phyloP scores from a whole-genome alignment of 64 coral and sea anemone species.

The Stichodactyla helianthus region DNA sequence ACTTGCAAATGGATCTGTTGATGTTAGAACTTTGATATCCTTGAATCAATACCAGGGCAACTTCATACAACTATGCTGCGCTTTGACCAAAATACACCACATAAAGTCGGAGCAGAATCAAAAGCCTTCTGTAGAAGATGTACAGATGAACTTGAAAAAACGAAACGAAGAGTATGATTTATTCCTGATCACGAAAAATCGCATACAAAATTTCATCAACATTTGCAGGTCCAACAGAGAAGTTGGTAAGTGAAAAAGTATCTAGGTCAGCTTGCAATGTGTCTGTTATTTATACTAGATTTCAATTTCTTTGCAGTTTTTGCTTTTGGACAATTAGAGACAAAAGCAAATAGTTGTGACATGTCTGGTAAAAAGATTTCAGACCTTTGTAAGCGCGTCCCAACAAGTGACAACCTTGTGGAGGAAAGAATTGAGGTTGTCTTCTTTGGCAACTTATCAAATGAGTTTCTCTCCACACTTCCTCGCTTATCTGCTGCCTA shows the following conservation, averaged over 20 bases:
- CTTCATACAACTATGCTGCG: background rate
- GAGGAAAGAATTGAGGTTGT: background rate
- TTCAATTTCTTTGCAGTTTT: background rate
- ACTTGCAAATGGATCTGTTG: background rate
- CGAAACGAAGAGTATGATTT: background rate
- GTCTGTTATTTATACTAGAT: background rate
- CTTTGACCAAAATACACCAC: conserved; percentile 2
- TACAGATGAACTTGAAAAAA: background rate
- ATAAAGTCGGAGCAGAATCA: background rate
- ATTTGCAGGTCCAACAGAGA: background rate
- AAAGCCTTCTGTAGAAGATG: background rate
- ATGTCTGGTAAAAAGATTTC: background rate
- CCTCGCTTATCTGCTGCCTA: background rate
- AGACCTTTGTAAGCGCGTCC: conserved; percentile 4
- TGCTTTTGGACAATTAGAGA: background rate
- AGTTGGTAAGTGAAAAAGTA: background rate
- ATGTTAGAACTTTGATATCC: background rate
- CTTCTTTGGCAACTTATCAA: background rate
- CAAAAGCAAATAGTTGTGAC: background rate
- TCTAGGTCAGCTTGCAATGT: too few relatives aligned
- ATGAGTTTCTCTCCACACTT: background rate
- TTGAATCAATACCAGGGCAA: background rate
- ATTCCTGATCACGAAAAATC: background rate
- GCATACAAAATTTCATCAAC: background rate
- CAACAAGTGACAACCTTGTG: background rate